Percentiles rank a stretch among this genome's conserved stretches.
Evolutionary conservation across 2,113 vertebrate species (phyloP).

Genomic region (Cyprinodon brontotheroides): DNA sequence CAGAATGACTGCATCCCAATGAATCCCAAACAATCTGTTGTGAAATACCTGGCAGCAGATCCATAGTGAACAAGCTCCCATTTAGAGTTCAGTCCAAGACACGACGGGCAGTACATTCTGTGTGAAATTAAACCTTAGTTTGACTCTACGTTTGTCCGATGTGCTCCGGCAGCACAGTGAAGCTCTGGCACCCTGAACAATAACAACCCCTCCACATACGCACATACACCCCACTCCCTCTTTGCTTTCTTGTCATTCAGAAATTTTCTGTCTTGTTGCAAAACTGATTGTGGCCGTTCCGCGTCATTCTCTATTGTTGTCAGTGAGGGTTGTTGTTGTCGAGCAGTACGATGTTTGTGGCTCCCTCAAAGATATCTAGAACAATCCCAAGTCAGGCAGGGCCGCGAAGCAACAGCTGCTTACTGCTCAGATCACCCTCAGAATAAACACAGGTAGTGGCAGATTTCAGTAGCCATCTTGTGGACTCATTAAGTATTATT

Average conservation of each 20-base stretch:
- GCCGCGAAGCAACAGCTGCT: slow-evolving; percentile 47
- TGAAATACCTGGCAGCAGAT: slow-evolving; percentile 76
- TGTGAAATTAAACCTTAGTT: slow-evolving; percentile 56
- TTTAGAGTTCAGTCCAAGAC: slow-evolving; percentile 63
- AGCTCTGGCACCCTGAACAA: slow-evolving; percentile 62
- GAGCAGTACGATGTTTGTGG: slow-evolving; percentile 63
- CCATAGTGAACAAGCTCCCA: slow-evolving; percentile 76
- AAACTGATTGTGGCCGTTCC: slow-evolving; percentile 76
- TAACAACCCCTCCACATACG: not conserved
- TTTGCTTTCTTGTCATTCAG: slow-evolving; percentile 79
- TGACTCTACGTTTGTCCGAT: slow-evolving; percentile 52
- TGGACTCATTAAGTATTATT: not conserved
- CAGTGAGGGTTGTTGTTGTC: slow-evolving; percentile 59
- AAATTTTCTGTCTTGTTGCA: slow-evolving; percentile 77
- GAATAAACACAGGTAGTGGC: not conserved
- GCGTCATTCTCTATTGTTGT: slow-evolving; percentile 71
- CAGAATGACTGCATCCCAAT: not conserved
- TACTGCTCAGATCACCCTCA: slow-evolving; percentile 10
- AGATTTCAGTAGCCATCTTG: not conserved
- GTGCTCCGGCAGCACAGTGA: slow-evolving; percentile 45
- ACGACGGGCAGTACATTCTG: slow-evolving; percentile 71
- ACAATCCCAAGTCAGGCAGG: slow-evolving; percentile 72
- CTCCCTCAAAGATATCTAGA: slow-evolving; percentile 80
- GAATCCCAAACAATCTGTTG: not conserved
- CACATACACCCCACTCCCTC: slow-evolving; percentile 45